A percentile compares a stretch with the other conserved stretches of the same genome.
These are phyloP conservation scores for Dendrophyllia cribrosa DNA, from an alignment of 64 coral and sea anemone species.

Conservation along the genomic window DNA sequence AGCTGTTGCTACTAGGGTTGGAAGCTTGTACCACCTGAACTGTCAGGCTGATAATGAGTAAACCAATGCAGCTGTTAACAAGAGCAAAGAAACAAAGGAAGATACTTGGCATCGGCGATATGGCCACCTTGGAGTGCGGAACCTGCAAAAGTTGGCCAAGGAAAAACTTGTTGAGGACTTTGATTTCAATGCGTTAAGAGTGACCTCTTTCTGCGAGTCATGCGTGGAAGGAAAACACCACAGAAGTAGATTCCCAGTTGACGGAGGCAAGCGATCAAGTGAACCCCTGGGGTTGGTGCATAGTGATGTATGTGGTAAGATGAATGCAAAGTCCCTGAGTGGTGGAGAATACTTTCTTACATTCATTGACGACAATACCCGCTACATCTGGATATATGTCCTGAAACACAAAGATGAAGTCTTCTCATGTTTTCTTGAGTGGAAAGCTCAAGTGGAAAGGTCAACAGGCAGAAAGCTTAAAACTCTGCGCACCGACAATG, in stretches of 20 bases:
- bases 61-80: slow-evolving; percentile 18
- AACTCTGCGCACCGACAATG: slow-evolving; percentile 43
- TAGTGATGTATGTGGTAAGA: slow-evolving; percentile 58
- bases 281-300: slow-evolving; percentile 57
- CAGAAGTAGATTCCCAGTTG: slow-evolving; percentile 16
- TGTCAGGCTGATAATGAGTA: slow-evolving; percentile 4
- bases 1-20: background rate
- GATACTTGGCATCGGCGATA: slow-evolving; percentile 56
- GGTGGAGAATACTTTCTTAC: slow-evolving; percentile 63
- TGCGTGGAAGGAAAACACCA: slow-evolving; percentile 54
- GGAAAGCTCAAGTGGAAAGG: slow-evolving; percentile 29
- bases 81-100: background rate
- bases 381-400: slow-evolving; percentile 21
- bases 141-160: slow-evolving; percentile 51
- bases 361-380: slow-evolving; percentile 66
- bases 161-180: slow-evolving; percentile 31
- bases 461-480: slow-evolving; percentile 26
- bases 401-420: slow-evolving; percentile 61
- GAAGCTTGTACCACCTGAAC: slow-evolving; percentile 43
- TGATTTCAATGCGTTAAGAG: background rate
- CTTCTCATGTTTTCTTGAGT: slow-evolving; percentile 51
- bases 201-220: slow-evolving; percentile 30
- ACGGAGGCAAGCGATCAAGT: slow-evolving; percentile 6
- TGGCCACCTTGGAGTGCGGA: slow-evolving; percentile 65
- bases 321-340: slow-evolving; percentile 23